phyloP scores from a whole-genome alignment of 2,797 vertebrate genomes.

The Chromobotia macracanthus region DNA sequence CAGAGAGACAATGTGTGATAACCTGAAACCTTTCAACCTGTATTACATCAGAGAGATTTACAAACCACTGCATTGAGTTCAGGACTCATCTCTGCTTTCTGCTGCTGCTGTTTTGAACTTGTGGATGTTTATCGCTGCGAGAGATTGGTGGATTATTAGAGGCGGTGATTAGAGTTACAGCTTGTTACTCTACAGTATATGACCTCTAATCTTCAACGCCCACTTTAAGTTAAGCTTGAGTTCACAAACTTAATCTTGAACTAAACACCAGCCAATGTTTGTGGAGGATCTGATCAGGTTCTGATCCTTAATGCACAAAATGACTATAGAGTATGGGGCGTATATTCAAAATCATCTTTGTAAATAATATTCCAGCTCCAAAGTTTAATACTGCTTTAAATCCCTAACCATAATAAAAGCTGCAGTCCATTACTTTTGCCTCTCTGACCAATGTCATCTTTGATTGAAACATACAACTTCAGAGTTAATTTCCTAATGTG shows the following conservation, averaged over 20 bases:
- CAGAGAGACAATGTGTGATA: no score
- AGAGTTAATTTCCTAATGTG: no score
- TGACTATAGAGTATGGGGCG: neutral
- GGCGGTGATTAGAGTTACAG: constrained; percentile 12
- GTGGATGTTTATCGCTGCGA: neutral
- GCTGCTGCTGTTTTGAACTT: neutral
- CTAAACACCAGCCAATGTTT: constrained; percentile 12
- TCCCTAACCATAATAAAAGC: neutral
- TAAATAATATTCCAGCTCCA: neutral
- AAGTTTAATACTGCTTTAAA: neutral
- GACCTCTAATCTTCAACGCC: constrained; percentile 30
- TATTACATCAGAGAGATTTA: neutral
- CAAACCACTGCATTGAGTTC: no score
- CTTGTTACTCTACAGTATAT: neutral
- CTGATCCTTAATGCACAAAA: neutral
- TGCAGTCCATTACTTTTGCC: no score
- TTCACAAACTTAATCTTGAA: constrained; percentile 15
- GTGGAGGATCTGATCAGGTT: constrained; percentile 10
- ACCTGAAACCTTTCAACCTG: no score
- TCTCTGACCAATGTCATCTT: no score
- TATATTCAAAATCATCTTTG: neutral
- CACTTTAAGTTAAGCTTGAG: constrained; percentile 18
- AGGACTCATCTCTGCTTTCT: no score
- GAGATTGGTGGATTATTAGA: constrained; percentile 32
- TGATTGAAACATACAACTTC: no score